A percentile compares a stretch with the other conserved stretches of the same genome.
Evolutionary conservation across 1,140 invertebrate genomes (phyloP).

Genomic region (Drosophila trapezifrons): DNA sequence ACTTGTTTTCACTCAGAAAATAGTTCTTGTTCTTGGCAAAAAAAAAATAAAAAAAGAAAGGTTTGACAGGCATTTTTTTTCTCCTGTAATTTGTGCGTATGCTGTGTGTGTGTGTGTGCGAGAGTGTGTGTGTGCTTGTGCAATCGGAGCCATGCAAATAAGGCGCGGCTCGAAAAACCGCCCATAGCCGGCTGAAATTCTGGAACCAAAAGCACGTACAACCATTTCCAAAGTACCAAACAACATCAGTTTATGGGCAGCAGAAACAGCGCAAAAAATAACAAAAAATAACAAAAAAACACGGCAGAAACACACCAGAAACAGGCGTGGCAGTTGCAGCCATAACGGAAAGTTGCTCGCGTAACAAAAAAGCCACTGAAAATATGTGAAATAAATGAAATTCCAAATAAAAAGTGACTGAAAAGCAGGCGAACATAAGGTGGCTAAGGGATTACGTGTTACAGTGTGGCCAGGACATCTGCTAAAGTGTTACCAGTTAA

Average conservation of each 20-base stretch:
- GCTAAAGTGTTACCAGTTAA: slow-evolving; percentile 4
- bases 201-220: slow-evolving; percentile 44
- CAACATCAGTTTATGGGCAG: slow-evolving; percentile 41
- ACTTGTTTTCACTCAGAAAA: not conserved
- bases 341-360: slow-evolving; percentile 50
- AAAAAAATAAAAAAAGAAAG: not conserved
- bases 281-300: slow-evolving; percentile 28
- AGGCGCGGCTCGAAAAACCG: slow-evolving; percentile 33
- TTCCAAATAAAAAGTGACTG: slow-evolving; percentile 6
- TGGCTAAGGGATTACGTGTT: not conserved
- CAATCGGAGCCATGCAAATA: slow-evolving; percentile 34
- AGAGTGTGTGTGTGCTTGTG: slow-evolving; percentile 14
- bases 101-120: slow-evolving; percentile 7
- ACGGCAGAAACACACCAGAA: slow-evolving; percentile 15
- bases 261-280: slow-evolving; percentile 12
- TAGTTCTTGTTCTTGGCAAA: slow-evolving; percentile 8
- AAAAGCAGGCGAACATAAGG: slow-evolving; percentile 24
- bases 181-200: slow-evolving; percentile 37
- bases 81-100: slow-evolving; percentile 9
- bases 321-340: slow-evolving; percentile 47
- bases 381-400: slow-evolving; percentile 51
- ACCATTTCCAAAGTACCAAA: slow-evolving; percentile 33
- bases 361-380: slow-evolving; percentile 18
- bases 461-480: slow-evolving; percentile 1
- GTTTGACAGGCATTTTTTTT: slow-evolving; percentile 19